Percentiles rank a stretch among this genome's conserved stretches.
These are phyloP conservation scores for Platycnemis pennipes DNA, from an alignment of 2,888 invertebrate genomes.

Conservation along the genomic window DNA sequence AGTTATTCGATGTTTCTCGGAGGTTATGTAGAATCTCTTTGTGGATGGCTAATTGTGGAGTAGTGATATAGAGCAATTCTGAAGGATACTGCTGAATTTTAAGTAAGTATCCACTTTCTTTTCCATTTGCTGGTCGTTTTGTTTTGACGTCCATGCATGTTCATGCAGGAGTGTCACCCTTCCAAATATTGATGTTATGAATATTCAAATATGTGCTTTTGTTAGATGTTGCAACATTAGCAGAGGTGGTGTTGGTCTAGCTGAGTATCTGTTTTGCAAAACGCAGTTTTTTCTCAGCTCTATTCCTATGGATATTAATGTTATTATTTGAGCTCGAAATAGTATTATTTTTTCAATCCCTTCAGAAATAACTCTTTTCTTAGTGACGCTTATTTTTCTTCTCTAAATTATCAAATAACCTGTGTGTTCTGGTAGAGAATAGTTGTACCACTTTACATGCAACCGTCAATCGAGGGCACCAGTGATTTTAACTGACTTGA, in stretches of 20 bases:
- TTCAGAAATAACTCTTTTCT: no score
- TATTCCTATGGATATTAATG: background rate
- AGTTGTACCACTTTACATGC: background rate
- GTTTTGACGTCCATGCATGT: slow-evolving; percentile 53
- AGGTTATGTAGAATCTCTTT: slow-evolving; percentile 51
- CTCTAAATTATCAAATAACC: no score
- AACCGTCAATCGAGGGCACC: no score
- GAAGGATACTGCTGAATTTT: slow-evolving; percentile 41
- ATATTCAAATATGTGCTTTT: background rate
- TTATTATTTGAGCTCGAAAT: background rate
- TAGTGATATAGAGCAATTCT: slow-evolving; percentile 49
- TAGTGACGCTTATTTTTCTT: no score
- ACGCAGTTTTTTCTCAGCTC: background rate
- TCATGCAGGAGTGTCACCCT: slow-evolving; percentile 48
- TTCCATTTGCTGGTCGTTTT: background rate
- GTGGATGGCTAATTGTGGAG: slow-evolving; percentile 61
- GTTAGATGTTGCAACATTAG: background rate
- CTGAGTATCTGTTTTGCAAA: background rate
- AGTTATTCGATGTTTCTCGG: slow-evolving; percentile 30
- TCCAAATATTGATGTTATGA: slow-evolving; percentile 38
- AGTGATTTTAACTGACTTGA: no score
- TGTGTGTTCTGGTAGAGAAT: background rate
- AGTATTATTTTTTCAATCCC: background rate
- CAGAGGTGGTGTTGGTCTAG: background rate
- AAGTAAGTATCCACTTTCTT: slow-evolving; percentile 34